phyloP scores from a whole-genome alignment of 2,888 invertebrate species.

The Microctonus brassicae region DNA sequence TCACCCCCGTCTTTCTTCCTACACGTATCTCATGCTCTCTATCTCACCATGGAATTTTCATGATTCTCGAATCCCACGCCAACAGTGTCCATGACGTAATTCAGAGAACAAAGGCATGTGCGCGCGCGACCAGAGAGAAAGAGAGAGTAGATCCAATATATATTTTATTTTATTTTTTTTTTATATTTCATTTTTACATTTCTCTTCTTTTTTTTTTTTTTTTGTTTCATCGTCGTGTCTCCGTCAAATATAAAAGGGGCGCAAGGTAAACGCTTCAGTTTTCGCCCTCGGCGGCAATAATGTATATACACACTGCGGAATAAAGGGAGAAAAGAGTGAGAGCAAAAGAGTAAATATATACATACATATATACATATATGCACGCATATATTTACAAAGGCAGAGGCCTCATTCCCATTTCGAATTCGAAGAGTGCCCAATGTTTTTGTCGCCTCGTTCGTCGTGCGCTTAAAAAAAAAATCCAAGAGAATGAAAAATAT shows the following conservation, averaged over 20 bases:
- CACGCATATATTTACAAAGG: no score
- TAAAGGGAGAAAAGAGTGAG: neutral
- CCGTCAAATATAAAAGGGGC: conserved; percentile 13
- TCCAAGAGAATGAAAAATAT: neutral
- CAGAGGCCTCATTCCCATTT: conserved; percentile 7
- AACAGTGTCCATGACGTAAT: conserved; percentile 20
- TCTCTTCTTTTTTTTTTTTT: neutral
- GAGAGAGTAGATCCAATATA: neutral
- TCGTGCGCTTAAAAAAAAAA: conserved; percentile 8
- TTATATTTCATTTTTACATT: no score
- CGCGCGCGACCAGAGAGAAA: conserved; percentile 11
- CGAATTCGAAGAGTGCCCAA: conserved; percentile 16
- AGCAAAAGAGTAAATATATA: neutral
- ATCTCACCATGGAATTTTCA: conserved; percentile 14
- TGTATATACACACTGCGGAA: conserved; percentile 11
- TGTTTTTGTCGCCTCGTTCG: conserved; percentile 20
- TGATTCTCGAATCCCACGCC: conserved; percentile 18
- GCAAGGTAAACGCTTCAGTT: conserved; percentile 19
- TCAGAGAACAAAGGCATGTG: conserved; percentile 23
- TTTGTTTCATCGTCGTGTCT: conserved; percentile 5
- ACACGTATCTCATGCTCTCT: neutral
- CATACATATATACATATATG: no score
- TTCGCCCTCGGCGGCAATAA: conserved; percentile 24
- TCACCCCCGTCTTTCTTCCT: neutral
- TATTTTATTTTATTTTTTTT: neutral